Evolutionary conservation across 2,113 vertebrate species (phyloP).

Genomic region (Catharus minimus): DNA sequence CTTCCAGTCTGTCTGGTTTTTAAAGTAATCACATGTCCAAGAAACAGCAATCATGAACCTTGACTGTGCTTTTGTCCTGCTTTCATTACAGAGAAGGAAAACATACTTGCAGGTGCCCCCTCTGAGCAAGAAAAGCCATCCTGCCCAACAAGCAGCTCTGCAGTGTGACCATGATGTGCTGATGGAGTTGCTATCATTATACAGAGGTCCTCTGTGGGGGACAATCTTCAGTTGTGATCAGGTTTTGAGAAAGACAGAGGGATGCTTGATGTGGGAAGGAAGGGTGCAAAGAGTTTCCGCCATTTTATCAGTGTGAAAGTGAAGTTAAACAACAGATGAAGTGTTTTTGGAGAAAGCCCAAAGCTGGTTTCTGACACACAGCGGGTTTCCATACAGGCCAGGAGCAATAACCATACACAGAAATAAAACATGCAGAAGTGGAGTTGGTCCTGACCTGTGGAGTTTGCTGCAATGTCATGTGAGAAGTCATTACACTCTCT

Average conservation of each 20-base stretch:
- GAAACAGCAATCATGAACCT: not conserved
- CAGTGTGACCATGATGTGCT: conserved; percentile 35
- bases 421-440: not conserved
- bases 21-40: not conserved
- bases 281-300: not conserved
- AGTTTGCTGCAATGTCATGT: not conserved
- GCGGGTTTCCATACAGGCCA: not conserved
- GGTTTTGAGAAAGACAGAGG: conserved; percentile 74
- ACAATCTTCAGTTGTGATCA: conserved; percentile 82
- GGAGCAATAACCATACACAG: not conserved
- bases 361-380: conserved; percentile 31
- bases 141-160: conserved; percentile 35
- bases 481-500: not conserved
- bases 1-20: not conserved
- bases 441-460: not conserved
- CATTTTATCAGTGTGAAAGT: conserved; percentile 43
- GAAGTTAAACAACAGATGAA: conserved; percentile 41
- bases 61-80: not conserved
- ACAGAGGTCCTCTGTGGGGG: conserved; percentile 72
- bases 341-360: conserved; percentile 15
- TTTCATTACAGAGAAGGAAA: conserved; percentile 7
- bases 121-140: conserved; percentile 28
- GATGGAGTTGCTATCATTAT: conserved; percentile 71
- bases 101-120: not conserved
- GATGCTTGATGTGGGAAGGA: conserved; percentile 48